A percentile compares a stretch with the other conserved stretches of the same genome.
Conservation (phyloP, 1,140 invertebrate species). For the Hydropsyche tenuis region DNA sequence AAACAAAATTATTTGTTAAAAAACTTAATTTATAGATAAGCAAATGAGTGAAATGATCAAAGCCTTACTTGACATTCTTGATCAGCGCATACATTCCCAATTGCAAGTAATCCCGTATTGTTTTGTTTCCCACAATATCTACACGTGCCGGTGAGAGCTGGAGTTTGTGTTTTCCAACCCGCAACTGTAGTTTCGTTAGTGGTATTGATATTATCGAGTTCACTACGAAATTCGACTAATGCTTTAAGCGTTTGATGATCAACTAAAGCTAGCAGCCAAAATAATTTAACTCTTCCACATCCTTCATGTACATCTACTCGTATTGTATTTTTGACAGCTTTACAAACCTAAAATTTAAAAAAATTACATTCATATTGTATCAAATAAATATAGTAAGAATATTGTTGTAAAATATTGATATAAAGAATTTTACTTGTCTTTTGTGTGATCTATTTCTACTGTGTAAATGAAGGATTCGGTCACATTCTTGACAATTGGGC, state of each 20-base stretch:
- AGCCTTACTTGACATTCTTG: conserved; percentile 83
- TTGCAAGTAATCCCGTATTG: conserved; percentile 83
- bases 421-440: conserved; percentile 71
- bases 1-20: conserved; percentile 35
- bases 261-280: conserved; percentile 91
- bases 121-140: conserved; percentile 90
- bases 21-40: too few species aligned
- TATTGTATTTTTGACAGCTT: conserved; percentile 94
- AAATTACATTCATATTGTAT: too few species aligned
- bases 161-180: neutral
- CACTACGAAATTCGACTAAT: conserved; percentile 91
- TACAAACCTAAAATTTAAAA: conserved; percentile 71
- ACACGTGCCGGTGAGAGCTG: conserved; percentile 76
- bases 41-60: neutral
- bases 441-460: conserved; percentile 85
- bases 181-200: conserved; percentile 40
- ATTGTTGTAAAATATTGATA: neutral
- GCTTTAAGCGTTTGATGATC: conserved; percentile 93
- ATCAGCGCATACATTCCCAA: conserved; percentile 93
- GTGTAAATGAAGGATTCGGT: conserved; percentile 92
- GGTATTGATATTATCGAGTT: conserved; percentile 59
- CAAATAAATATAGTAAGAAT: too few species aligned
- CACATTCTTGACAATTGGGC: conserved; percentile 94
- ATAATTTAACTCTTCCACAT: conserved; percentile 92
- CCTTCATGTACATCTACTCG: conserved; percentile 95